phyloP scores from a whole-genome alignment of 1,140 invertebrate species.

The Zaprionus capensis region DNA sequence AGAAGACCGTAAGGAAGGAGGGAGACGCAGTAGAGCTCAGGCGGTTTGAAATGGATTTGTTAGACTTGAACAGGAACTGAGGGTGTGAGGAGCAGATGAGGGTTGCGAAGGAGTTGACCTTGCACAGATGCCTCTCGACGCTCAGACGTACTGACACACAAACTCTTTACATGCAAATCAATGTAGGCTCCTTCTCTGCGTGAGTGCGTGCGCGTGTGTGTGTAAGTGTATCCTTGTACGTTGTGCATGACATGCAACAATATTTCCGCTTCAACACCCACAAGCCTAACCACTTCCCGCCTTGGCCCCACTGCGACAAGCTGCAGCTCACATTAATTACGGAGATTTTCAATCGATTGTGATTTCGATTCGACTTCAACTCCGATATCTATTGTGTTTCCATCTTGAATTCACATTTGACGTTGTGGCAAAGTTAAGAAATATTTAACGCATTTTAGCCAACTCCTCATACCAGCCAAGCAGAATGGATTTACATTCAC shows the following conservation, averaged over 20 bases:
- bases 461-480: background rate
- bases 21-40: background rate
- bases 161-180: constrained; percentile 56
- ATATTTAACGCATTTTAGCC: background rate
- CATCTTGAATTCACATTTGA: constrained; percentile 10
- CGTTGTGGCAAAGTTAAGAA: constrained; percentile 19
- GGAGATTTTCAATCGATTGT: constrained; percentile 13
- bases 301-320: background rate
- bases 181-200: constrained; percentile 34
- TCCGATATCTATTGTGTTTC: background rate
- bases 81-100: no score
- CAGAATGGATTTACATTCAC: constrained; percentile 26
- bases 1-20: background rate
- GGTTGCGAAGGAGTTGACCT: background rate
- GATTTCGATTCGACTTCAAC: background rate
- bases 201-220: background rate
- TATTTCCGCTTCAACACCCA: constrained; percentile 44
- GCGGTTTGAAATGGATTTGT: constrained; percentile 27
- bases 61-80: background rate
- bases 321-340: constrained; percentile 13
- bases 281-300: background rate
- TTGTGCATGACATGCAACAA: constrained; percentile 55
- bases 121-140: constrained; percentile 1
- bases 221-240: constrained; percentile 32
- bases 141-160: constrained; percentile 28